These are phyloP conservation scores for Torymus texanus DNA, from an alignment of 2,888 invertebrate genomes.

Conservation along the genomic window DNA sequence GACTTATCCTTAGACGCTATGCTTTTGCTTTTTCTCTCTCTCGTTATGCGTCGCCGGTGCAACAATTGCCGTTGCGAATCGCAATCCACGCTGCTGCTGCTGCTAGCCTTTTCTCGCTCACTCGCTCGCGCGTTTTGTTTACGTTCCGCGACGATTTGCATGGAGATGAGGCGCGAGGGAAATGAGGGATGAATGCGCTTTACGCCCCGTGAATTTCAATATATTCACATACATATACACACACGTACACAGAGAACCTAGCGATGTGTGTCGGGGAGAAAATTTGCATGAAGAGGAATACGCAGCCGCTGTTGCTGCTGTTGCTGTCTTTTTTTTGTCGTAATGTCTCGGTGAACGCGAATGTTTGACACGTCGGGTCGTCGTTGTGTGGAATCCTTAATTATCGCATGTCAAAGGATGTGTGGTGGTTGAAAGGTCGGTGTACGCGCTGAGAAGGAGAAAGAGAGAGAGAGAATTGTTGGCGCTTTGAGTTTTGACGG, in stretches of 20 bases:
- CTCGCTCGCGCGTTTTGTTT: constrained; percentile 23
- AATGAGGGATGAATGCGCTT: constrained; percentile 38
- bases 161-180: constrained; percentile 31
- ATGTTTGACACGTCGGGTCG: background rate
- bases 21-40: background rate
- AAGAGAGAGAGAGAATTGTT: too few relatives aligned
- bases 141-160: constrained; percentile 48
- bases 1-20: background rate
- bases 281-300: constrained; percentile 13
- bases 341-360: constrained; percentile 7
- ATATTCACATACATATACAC: too few relatives aligned
- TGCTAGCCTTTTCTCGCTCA: constrained; percentile 23
- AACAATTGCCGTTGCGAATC: constrained; percentile 55
- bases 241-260: background rate
- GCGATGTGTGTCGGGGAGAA: background rate
- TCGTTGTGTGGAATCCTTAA: constrained; percentile 6
- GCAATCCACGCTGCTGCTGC: constrained; percentile 28
- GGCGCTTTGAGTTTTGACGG: too few relatives aligned
- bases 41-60: constrained; percentile 58
- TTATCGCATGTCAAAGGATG: background rate
- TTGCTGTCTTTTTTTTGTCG: background rate
- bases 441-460: background rate
- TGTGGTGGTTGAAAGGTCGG: background rate
- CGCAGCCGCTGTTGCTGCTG: background rate
- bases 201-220: constrained; percentile 39